Evolutionary conservation across 2,797 vertebrate species (phyloP).

Genomic region (Tangara arthus): DNA sequence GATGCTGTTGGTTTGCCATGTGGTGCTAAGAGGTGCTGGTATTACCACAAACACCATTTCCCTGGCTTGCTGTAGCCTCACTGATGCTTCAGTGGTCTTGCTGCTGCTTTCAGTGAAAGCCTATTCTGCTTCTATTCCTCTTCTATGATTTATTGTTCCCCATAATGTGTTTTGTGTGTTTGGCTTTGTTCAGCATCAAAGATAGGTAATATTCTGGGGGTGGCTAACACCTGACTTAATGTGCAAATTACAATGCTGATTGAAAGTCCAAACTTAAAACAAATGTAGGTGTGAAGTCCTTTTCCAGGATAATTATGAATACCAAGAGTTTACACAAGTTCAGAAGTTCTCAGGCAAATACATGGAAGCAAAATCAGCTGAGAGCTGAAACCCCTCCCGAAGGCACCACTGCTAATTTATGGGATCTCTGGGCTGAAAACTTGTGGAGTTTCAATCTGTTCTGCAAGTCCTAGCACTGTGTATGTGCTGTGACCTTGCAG

Average conservation of each 20-base stretch:
- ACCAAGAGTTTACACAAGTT: not conserved
- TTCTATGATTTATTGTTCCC: not conserved
- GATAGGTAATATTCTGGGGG: not conserved
- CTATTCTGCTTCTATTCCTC: not conserved
- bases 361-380: not conserved
- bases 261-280: not conserved
- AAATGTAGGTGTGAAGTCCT: not conserved
- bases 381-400: not conserved
- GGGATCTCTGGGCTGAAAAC: not conserved
- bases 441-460: not conserved
- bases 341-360: not conserved
- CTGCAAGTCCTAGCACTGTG: not conserved
- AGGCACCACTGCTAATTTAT: not conserved
- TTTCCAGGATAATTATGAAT: not conserved
- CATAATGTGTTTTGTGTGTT: not conserved
- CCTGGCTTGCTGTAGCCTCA: not conserved
- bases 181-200: not conserved
- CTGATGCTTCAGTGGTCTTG: not conserved
- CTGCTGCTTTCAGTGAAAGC: not conserved
- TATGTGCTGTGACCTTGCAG: not conserved
- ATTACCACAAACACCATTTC: not conserved
- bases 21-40: not conserved
- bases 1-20: not conserved
- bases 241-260: conserved; percentile 9
- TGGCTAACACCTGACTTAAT: not conserved